Base-by-base conservation (phyloP, 2,888 invertebrate species). In the Phyllotreta cruciferae region DNA sequence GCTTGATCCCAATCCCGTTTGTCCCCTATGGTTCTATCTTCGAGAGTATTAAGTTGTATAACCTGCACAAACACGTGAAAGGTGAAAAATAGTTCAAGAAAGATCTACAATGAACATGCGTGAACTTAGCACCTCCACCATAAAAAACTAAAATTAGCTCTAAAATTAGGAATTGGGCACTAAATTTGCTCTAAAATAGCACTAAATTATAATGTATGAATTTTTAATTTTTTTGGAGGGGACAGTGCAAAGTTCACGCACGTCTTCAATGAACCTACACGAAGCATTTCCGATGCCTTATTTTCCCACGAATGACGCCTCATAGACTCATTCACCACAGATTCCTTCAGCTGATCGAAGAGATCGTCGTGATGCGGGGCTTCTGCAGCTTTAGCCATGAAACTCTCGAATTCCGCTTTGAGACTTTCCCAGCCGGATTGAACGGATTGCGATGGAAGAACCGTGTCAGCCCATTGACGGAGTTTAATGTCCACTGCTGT, bases 1-100 rank as follows among this genome's bases (percentile, higher is more conserved):
- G 98, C 96, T 37, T 88, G 85, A 82, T 98, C 97, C 99, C 99
- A 99, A 67, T 94, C 92, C 10, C 87, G 82, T 80, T 94, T 94
- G 77, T 94, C 93, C 61, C 88, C 88, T 7, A 96, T 90, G 38
- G 90, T 90, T 8, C 92, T 86, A 81, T 96, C 96, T 79, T 98
- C 97, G 14, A 99, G 82, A 0, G 96, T 93, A 81, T 97, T 98
- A 63, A 96, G 81, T 79, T 99, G 98, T 63, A 99, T 92, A 3
- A 98, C 95, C n/a, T 94, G 85, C 7, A 39, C 6, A 34, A 52
- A 13, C 36, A 14, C n/a, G 1, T 39, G 1, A 50, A n/a, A 50
- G n/a, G n/a, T 24, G 8, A 45, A 34, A 42, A 36, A 54, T 24
- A 54, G 11, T 24, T n/a, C 11, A 36, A 24, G 11, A 9, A 7